phyloP scores from a whole-genome alignment of 2,888 invertebrate genomes.

The Tetheella fluctuosa region DNA sequence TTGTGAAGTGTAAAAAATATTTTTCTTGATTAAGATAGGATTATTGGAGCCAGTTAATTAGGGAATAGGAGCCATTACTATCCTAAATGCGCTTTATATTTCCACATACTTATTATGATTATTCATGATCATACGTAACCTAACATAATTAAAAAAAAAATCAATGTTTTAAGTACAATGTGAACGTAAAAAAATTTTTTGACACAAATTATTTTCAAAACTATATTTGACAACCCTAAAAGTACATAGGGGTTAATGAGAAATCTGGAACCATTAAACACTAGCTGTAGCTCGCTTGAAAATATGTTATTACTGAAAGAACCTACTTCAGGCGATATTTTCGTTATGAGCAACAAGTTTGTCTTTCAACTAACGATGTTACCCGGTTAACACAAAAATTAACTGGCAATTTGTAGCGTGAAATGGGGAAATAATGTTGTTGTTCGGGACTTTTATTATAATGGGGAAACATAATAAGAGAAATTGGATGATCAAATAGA shows the following conservation, averaged over 20 bases:
- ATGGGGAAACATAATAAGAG: too few species aligned
- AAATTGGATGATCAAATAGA: too few species aligned
- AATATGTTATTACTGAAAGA: conserved; percentile 20
- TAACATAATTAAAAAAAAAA: too few species aligned
- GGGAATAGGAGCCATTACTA: too few species aligned
- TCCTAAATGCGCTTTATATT: too few species aligned
- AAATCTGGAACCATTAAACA: conserved; percentile 29
- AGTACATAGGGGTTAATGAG: conserved; percentile 37
- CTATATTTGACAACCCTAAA: conserved; percentile 28
- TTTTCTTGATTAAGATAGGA: neutral
- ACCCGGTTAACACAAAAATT: conserved; percentile 10
- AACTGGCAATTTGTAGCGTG: neutral
- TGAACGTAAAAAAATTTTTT: too few species aligned
- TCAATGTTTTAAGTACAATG: too few species aligned
- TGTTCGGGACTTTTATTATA: neutral
- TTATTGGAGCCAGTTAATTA: neutral
- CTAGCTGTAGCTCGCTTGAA: conserved; percentile 24
- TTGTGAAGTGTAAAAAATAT: conserved; percentile 18
- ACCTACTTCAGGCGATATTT: conserved; percentile 23
- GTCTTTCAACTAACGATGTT: conserved; percentile 13
- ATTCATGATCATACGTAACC: too few species aligned
- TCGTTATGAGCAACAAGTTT: conserved; percentile 9
- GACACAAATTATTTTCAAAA: neutral
- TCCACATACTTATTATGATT: too few species aligned
- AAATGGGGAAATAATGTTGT: neutral